Evolutionary conservation across 2,113 vertebrate species (phyloP).

Genomic region (Miniopterus natalensis): DNA sequence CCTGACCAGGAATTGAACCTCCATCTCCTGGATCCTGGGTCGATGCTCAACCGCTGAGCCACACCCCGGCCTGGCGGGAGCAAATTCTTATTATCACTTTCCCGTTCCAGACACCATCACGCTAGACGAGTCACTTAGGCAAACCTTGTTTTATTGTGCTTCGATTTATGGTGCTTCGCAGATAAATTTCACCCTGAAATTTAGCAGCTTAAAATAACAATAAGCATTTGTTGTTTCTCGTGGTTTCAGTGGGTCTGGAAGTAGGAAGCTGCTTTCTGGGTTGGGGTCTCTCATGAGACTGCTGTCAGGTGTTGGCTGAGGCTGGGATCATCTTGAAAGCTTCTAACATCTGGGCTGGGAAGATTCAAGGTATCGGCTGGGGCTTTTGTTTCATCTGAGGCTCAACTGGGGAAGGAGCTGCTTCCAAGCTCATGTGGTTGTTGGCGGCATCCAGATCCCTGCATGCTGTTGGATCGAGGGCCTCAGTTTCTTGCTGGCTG

Average conservation of each 20-base stretch:
- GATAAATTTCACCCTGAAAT: not conserved
- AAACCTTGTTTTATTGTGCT: not conserved
- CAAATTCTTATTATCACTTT: not conserved
- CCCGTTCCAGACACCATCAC: not conserved
- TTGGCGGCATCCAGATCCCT: not conserved
- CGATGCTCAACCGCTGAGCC: too few species aligned
- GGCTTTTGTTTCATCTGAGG: not conserved
- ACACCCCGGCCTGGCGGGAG: not conserved
- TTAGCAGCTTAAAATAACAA: not conserved
- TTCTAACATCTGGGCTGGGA: not conserved
- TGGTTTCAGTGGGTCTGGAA: not conserved
- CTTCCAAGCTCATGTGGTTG: not conserved
- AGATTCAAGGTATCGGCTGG: not conserved
- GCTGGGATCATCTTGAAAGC: not conserved
- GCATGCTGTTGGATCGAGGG: not conserved
- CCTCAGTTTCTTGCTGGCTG: not conserved
- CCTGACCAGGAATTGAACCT: too few species aligned
- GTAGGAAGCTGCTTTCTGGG: not conserved
- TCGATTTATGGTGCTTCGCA: not conserved
- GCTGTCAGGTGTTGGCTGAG: not conserved
- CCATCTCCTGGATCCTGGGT: too few species aligned
- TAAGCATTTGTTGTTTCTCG: not conserved
- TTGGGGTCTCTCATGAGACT: not conserved
- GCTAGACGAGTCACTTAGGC: not conserved
- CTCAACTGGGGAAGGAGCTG: not conserved